Percentiles rank a stretch among this genome's conserved stretches.
These are phyloP conservation scores for Ptychobarbus kaznakovi DNA, from an alignment of 2,797 vertebrate species.

Conservation along the genomic window DNA sequence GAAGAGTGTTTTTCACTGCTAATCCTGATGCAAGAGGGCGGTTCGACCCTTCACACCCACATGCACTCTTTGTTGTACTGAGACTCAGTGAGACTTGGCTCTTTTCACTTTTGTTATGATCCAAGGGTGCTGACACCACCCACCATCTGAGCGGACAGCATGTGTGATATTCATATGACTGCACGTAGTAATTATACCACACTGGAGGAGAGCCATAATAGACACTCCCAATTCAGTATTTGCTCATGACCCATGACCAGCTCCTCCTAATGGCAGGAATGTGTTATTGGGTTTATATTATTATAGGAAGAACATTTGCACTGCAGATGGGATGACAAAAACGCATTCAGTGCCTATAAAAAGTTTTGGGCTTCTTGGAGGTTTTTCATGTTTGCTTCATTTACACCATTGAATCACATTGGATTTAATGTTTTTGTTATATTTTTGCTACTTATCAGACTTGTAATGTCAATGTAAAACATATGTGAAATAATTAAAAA, in stretches of 20 bases:
- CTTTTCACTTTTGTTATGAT: constrained; percentile 19
- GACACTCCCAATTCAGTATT: constrained; percentile 70
- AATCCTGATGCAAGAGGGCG: not conserved
- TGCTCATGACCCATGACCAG: constrained; percentile 56
- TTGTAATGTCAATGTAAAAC: not conserved
- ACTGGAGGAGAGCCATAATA: constrained; percentile 58
- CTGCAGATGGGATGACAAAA: constrained; percentile 32
- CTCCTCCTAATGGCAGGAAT: constrained; percentile 71
- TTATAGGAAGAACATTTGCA: constrained; percentile 32
- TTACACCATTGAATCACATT: constrained; percentile 5
- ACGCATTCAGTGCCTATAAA: constrained; percentile 6
- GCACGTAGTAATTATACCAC: constrained; percentile 56
- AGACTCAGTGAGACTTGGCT: not conserved
- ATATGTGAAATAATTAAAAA: not conserved
- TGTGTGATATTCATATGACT: constrained; percentile 55
- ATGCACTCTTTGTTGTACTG: constrained; percentile 16
- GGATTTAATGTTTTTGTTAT: not conserved
- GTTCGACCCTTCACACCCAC: constrained; percentile 26
- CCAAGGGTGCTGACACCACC: constrained; percentile 42
- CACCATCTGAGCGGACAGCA: constrained; percentile 52
- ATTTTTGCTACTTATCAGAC: not conserved
- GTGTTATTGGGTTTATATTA: constrained; percentile 22
- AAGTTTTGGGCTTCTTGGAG: not conserved
- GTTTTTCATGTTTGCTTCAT: not conserved
- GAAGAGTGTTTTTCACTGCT: constrained; percentile 10